Conservation (phyloP, 2,113 vertebrate genomes). For the Laticauda colubrina region DNA sequence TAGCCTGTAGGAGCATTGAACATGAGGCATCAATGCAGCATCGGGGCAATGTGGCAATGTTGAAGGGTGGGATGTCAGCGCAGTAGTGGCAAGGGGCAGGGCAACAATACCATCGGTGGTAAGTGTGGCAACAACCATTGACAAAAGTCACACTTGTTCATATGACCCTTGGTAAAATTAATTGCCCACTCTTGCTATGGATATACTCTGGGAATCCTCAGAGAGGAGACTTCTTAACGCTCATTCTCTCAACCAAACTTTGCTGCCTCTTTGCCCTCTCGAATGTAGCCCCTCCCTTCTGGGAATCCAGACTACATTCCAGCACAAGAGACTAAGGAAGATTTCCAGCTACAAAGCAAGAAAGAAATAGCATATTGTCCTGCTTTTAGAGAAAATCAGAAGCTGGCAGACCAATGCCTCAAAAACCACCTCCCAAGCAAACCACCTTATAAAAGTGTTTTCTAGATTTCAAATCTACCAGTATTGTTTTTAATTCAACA, state of each 20-base stretch:
- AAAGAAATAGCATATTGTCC: not conserved
- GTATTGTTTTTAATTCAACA: not conserved
- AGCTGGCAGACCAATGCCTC: not conserved
- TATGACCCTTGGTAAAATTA: not conserved
- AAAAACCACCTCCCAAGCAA: not conserved
- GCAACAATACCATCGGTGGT: accelerated
- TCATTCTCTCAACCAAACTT: not conserved
- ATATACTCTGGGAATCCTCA: not conserved
- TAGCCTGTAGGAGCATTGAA: too few relatives aligned
- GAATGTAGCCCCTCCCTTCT: not conserved
- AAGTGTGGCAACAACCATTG: not conserved
- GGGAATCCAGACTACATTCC: not conserved
- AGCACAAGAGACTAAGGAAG: not conserved
- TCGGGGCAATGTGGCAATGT: not conserved
- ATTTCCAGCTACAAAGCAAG: not conserved
- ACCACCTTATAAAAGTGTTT: not conserved
- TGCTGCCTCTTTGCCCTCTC: not conserved
- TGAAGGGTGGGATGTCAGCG: not conserved
- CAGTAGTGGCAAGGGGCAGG: not conserved
- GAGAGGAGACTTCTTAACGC: not conserved
- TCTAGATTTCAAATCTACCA: not conserved
- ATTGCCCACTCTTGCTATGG: not conserved
- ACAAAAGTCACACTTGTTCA: not conserved
- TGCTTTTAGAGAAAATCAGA: not conserved
- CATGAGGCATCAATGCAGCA: not conserved